Evolutionary conservation across 2,888 invertebrate genomes (phyloP).

Genomic region (Eurytoma californica): DNA sequence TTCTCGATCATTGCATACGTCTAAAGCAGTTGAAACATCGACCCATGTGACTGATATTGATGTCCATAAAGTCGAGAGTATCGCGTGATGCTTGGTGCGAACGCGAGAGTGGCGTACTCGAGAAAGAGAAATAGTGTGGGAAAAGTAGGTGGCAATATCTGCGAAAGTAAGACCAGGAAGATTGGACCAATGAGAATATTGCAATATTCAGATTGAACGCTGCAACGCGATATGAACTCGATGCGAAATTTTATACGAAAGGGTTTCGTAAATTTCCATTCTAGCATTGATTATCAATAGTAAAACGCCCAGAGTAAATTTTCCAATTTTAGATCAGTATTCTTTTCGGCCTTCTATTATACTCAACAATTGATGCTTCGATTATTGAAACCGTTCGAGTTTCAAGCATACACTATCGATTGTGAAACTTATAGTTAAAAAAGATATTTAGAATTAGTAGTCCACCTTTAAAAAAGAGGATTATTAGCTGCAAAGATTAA

Average conservation of each 20-base stretch:
- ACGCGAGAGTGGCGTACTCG: background rate
- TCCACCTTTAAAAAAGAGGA: too few relatives aligned
- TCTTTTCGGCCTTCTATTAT: slow-evolving; percentile 18
- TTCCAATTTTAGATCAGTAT: background rate
- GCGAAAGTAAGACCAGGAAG: background rate
- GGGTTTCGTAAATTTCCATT: background rate
- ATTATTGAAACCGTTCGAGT: too few relatives aligned
- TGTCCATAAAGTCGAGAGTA: slow-evolving; percentile 31
- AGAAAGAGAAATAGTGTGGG: slow-evolving; percentile 18
- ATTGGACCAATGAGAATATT: slow-evolving; percentile 52
- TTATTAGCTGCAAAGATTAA: too few relatives aligned
- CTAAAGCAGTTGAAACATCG: background rate
- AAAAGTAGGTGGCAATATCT: slow-evolving; percentile 13
- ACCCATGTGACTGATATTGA: slow-evolving; percentile 15
- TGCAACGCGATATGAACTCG: slow-evolving; percentile 52
- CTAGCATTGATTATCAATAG: slow-evolving; percentile 11
- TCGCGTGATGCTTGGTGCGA: slow-evolving; percentile 4
- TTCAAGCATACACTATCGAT: too few relatives aligned
- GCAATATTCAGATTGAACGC: slow-evolving; percentile 56
- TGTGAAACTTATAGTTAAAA: too few relatives aligned
- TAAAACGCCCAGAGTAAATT: background rate
- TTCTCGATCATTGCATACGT: too few relatives aligned
- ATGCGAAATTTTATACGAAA: slow-evolving; percentile 56
- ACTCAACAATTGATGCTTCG: background rate
- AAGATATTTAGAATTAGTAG: too few relatives aligned